Evolutionary conservation across 2,888 invertebrate genomes (phyloP), one percentile per base, ranked within the genome.

Genomic region (Drosophila kambysellisi): DNA sequence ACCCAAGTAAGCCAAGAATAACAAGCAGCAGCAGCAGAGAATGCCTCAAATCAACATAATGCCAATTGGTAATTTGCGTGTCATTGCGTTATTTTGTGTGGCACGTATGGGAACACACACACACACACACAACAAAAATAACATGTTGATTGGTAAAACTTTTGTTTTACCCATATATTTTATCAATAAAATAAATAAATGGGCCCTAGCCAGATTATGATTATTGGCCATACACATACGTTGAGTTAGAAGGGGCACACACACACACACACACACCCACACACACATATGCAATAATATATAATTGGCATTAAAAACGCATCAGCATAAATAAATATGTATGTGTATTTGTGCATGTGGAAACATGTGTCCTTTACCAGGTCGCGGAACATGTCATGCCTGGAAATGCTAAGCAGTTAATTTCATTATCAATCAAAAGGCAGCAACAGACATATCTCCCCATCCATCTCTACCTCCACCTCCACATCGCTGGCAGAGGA

Each of bases 271-370:
- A 25, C 15, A 43, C 4, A 17, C 33, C 50, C 9, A 9, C 1
- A 54, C 32, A n/a, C 25, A 25, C 15, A 43, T 53, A 50, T 68
- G 70, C 83, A 74, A 72, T 76, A 67, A 73, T 56, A 69, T 62
- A 79, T 86, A 88, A 86, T 86, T 86, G 85, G 83, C 89, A 87
- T 87, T 87, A 87, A 86, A 88, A 87, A 87, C 77, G 87, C 82
- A 86, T 86, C 79, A 79, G 52, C 77, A 79, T 79, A 69, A 68
- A 76, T 64, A 76, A 46, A 50, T 52, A 60, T 46, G 46, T 43
- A 20, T 11, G 5, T 43, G 25, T 46, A 25, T 46, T 15, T 46
- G 46, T 25, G 56, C 65, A 62, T 70, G 62, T 64, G 60, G 48
- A 50, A 70, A 71, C 79, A 78, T 79, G 75, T 78, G 77, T 78